Conservation (phyloP, 1,140 invertebrate species). For the Epicauta chinensis region DNA sequence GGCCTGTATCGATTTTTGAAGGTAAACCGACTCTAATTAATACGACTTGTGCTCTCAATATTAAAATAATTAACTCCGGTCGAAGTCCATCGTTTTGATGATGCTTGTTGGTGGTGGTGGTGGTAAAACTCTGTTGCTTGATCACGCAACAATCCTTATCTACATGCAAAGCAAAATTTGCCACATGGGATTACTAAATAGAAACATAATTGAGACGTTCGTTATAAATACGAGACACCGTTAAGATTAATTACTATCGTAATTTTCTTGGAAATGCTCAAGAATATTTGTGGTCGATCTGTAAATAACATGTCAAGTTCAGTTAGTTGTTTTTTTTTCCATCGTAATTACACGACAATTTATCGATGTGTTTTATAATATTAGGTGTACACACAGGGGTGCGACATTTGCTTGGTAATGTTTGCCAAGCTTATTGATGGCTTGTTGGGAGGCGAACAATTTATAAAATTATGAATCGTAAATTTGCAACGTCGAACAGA, state of each 20-base stretch:
- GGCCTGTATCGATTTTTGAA: conserved; percentile 6
- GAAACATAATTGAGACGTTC: conserved; percentile 14
- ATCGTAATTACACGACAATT: conserved; percentile 13
- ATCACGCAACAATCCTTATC: conserved; percentile 10
- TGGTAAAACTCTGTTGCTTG: not conserved
- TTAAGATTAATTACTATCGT: no score
- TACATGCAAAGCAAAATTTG: conserved; percentile 19
- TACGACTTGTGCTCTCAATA: conserved; percentile 13
- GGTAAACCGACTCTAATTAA: conserved; percentile 10
- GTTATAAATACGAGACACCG: conserved; percentile 6
- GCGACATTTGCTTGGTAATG: conserved; percentile 7
- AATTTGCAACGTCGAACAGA: conserved; percentile 1
- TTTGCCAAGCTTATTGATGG: conserved; percentile 12
- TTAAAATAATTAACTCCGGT: conserved; percentile 13
- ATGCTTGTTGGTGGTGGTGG: no score
- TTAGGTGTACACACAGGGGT: conserved; percentile 3
- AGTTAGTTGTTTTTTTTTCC: no score
- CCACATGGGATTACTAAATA: conserved; percentile 17
- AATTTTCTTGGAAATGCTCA: no score
- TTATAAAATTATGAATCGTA: conserved; percentile 26
- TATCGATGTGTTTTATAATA: not conserved
- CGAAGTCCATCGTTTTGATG: conserved; percentile 1
- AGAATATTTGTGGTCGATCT: no score
- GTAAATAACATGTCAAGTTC: no score
- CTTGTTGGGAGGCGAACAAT: conserved; percentile 19